Evolutionary conservation across 2,888 invertebrate species (phyloP).

Genomic region (Dusona sp.): DNA sequence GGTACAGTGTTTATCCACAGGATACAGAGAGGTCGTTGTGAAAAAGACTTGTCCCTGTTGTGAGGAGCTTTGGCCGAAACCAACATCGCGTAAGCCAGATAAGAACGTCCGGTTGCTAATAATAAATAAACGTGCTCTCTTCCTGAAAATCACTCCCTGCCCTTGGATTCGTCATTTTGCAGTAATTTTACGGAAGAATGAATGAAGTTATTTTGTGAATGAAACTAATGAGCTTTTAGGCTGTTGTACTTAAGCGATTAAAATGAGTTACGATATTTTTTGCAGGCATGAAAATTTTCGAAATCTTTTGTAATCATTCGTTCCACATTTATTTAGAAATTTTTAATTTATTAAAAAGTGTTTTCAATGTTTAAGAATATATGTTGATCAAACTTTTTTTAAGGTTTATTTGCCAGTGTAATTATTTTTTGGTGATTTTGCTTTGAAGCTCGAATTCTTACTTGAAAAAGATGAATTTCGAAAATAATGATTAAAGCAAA

Average conservation of each 20-base stretch:
- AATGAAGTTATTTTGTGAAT: slow-evolving; percentile 39
- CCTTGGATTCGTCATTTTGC: slow-evolving; percentile 35
- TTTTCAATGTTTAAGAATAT: too few relatives aligned
- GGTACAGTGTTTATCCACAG: not conserved
- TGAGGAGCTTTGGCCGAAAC: slow-evolving; percentile 57
- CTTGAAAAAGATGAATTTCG: not conserved
- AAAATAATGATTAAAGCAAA: not conserved
- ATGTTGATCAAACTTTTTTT: too few relatives aligned
- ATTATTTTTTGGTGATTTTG: not conserved
- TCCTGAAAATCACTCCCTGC: not conserved
- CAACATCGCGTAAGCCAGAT: slow-evolving; percentile 58
- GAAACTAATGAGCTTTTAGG: not conserved
- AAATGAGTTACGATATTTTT: too few relatives aligned
- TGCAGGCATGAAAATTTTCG: too few relatives aligned
- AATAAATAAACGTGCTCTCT: slow-evolving; percentile 26
- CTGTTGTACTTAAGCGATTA: not conserved
- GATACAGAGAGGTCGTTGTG: slow-evolving; percentile 22
- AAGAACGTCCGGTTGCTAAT: slow-evolving; percentile 65
- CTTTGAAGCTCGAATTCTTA: not conserved
- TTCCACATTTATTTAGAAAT: not conserved
- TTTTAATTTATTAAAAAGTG: not conserved
- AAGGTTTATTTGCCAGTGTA: not conserved
- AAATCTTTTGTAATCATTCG: too few relatives aligned
- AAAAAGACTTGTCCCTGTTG: slow-evolving; percentile 16
- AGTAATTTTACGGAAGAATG: slow-evolving; percentile 37